Evolutionary conservation across 2,113 vertebrate species (phyloP).

Genomic region (Oceanodroma tethys): DNA sequence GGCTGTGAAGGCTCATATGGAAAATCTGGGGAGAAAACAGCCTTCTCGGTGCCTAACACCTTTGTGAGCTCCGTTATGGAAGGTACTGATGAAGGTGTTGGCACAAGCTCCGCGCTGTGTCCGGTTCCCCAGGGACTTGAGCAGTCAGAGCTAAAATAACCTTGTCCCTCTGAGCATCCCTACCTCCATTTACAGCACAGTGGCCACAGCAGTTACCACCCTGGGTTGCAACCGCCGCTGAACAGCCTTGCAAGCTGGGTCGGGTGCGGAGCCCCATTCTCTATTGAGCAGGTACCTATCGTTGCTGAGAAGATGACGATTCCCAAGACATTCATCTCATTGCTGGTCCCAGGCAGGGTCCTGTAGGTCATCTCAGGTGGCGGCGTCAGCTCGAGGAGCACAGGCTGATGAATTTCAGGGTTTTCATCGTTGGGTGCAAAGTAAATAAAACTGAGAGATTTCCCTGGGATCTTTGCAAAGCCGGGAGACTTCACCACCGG

Average conservation of each 20-base stretch:
- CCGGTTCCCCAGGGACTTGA: neutral
- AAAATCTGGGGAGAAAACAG: neutral
- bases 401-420: slow-evolving; percentile 68
- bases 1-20: neutral
- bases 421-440: slow-evolving; percentile 76
- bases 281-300: slow-evolving; percentile 70
- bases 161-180: neutral
- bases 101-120: rapidly evolving
- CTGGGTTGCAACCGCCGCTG: rapidly evolving
- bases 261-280: rapidly evolving
- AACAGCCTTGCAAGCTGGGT: rapidly evolving
- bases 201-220: neutral
- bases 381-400: slow-evolving; percentile 83
- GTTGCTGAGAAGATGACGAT: slow-evolving; percentile 92
- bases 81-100: neutral
- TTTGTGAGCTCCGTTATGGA: neutral
- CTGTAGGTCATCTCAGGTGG: slow-evolving; percentile 80
- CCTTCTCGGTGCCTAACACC: rapidly evolving
- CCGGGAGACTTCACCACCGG: slow-evolving; percentile 67
- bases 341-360: slow-evolving; percentile 82
- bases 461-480: slow-evolving; percentile 14
- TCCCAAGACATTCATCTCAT: slow-evolving; percentile 89
- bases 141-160: neutral
- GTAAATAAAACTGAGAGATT: slow-evolving; percentile 79
- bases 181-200: rapidly evolving